Percentiles rank a stretch among this genome's conserved stretches.
Evolutionary conservation across 1,140 invertebrate genomes (phyloP).

Genomic region (Lamellibrachia luymesi): DNA sequence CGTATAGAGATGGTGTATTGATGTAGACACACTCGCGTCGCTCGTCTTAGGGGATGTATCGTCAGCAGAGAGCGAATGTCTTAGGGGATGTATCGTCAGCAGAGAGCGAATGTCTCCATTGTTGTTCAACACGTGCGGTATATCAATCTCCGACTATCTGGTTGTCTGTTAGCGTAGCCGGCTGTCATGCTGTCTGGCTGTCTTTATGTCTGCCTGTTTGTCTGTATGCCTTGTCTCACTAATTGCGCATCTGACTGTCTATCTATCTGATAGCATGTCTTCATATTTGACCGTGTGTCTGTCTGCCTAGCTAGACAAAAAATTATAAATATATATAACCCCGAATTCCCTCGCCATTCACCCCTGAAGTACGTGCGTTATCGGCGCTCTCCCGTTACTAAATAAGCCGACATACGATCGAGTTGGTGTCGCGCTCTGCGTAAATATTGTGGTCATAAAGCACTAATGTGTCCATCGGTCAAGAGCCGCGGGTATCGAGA

Average conservation of each 20-base stretch:
- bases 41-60: too few relatives aligned
- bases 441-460: slow-evolving; percentile 5
- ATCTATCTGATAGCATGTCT: neutral
- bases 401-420: neutral
- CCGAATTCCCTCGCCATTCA: too few relatives aligned
- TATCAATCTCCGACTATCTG: too few relatives aligned
- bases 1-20: neutral
- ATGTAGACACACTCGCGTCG: neutral
- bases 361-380: neutral
- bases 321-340: too few relatives aligned
- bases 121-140: too few relatives aligned
- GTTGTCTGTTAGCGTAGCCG: too few relatives aligned
- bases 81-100: too few relatives aligned
- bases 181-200: too few relatives aligned
- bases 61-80: too few relatives aligned
- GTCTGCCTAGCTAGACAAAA: neutral
- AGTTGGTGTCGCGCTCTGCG: neutral
- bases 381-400: neutral
- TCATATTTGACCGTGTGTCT: neutral
- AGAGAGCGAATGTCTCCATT: too few relatives aligned
- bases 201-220: too few relatives aligned
- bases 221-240: too few relatives aligned
- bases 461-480: neutral
- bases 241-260: neutral
- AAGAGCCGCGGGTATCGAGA: neutral